phyloP scores from a whole-genome alignment of 1,140 invertebrate species.

The Branchinecta lindahli region DNA sequence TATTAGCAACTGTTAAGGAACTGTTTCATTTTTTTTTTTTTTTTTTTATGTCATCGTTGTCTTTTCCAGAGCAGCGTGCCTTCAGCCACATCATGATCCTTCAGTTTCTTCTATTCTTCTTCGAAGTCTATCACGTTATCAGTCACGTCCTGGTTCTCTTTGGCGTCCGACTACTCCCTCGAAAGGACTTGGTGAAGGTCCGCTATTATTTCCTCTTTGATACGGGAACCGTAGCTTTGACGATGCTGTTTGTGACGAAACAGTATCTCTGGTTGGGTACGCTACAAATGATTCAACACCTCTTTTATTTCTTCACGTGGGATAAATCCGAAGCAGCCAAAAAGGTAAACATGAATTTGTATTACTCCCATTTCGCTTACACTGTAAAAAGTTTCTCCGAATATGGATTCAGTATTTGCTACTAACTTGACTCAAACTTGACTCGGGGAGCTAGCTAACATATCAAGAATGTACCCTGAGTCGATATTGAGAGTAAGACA shows the following conservation, averaged over 20 bases:
- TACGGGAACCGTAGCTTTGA: slow-evolving; percentile 13
- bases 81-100: too few species aligned
- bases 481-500: too few species aligned
- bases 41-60: too few species aligned
- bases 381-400: too few species aligned
- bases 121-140: slow-evolving; percentile 6
- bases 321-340: slow-evolving; percentile 12
- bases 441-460: too few species aligned
- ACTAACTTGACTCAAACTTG: too few species aligned
- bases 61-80: too few species aligned
- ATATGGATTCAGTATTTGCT: too few species aligned
- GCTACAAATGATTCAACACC: slow-evolving; percentile 13
- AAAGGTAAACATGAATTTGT: slow-evolving; percentile 3
- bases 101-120: background rate
- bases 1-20: too few species aligned
- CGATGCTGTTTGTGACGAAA: slow-evolving; percentile 11
- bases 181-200: slow-evolving; percentile 16
- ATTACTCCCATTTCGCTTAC: too few species aligned
- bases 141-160: background rate
- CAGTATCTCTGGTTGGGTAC: slow-evolving; percentile 14
- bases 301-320: slow-evolving; percentile 18
- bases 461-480: too few species aligned
- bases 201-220: slow-evolving; percentile 18
- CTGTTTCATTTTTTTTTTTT: too few species aligned
- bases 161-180: slow-evolving; percentile 11